phyloP scores from a whole-genome alignment of 1,140 invertebrate species.

The Papilio machaon region DNA sequence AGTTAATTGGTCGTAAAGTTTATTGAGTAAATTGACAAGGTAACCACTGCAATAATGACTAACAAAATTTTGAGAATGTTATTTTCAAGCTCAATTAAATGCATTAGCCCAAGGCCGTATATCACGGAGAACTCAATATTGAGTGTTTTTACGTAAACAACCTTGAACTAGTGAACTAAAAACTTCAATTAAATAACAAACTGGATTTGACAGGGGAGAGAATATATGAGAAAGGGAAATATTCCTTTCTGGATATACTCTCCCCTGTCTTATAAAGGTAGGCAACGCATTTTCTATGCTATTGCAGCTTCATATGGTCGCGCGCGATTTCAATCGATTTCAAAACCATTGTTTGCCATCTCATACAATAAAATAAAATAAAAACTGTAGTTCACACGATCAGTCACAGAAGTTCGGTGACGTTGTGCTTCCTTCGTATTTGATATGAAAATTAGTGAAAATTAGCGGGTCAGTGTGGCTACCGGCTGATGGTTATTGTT shows the following conservation, averaged over 20 bases:
- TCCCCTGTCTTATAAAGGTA: too few species aligned
- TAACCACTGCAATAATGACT: neutral
- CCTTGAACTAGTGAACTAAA: slow-evolving; percentile 59
- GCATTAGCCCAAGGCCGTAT: slow-evolving; percentile 63
- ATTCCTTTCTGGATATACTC: too few species aligned
- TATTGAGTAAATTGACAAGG: neutral
- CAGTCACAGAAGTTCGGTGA: slow-evolving; percentile 58
- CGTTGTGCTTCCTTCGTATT: slow-evolving; percentile 67
- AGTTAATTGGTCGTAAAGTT: neutral
- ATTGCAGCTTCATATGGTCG: too few species aligned
- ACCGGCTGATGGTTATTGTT: slow-evolving; percentile 78
- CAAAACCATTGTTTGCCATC: neutral
- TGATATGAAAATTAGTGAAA: slow-evolving; percentile 81
- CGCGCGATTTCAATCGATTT: too few species aligned
- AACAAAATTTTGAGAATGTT: slow-evolving; percentile 37
- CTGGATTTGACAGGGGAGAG: neutral
- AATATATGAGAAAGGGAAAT: neutral
- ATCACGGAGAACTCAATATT: slow-evolving; percentile 44
- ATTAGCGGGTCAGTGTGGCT: slow-evolving; percentile 71
- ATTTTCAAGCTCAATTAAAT: slow-evolving; percentile 68
- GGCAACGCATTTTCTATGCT: too few species aligned
- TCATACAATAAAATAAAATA: neutral
- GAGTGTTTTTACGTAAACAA: slow-evolving; percentile 47
- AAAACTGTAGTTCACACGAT: slow-evolving; percentile 68
- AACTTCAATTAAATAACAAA: slow-evolving; percentile 58